Conservation (phyloP, 2,888 invertebrate species). For the Torymus auratus region DNA sequence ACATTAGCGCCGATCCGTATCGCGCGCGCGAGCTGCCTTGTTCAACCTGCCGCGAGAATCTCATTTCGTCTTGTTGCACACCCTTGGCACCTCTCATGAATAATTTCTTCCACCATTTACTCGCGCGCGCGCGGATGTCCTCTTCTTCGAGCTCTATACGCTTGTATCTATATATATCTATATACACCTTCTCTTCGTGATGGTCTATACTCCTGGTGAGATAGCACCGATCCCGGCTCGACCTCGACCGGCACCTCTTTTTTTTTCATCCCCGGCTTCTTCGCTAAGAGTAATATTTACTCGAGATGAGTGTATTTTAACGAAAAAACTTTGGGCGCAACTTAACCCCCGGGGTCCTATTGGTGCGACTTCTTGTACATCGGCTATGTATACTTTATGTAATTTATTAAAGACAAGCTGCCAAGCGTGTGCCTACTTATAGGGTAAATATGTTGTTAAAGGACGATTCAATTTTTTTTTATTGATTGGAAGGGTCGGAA, state of each 20-base stretch:
- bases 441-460: constrained; percentile 6
- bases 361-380: not conserved
- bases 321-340: constrained; percentile 13
- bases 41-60: constrained; percentile 65
- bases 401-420: constrained; percentile 34
- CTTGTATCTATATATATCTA: no score
- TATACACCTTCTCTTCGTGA: no score
- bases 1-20: constrained; percentile 68
- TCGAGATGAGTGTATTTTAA: constrained; percentile 33
- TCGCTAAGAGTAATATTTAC: constrained; percentile 41
- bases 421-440: not conserved
- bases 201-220: not conserved
- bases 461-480: not conserved
- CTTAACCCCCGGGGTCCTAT: not conserved
- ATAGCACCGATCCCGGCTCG: not conserved
- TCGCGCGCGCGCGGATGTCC: constrained; percentile 41
- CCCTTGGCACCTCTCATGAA: constrained; percentile 67
- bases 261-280: not conserved
- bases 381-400: constrained; percentile 8
- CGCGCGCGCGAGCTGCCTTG: constrained; percentile 53
- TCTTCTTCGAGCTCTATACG: not conserved
- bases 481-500: not conserved
- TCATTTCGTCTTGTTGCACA: constrained; percentile 67
- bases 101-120: constrained; percentile 68
- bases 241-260: not conserved